Conservation (phyloP, 2,888 invertebrate species). For the Leptinotarsa rubiginosa region DNA sequence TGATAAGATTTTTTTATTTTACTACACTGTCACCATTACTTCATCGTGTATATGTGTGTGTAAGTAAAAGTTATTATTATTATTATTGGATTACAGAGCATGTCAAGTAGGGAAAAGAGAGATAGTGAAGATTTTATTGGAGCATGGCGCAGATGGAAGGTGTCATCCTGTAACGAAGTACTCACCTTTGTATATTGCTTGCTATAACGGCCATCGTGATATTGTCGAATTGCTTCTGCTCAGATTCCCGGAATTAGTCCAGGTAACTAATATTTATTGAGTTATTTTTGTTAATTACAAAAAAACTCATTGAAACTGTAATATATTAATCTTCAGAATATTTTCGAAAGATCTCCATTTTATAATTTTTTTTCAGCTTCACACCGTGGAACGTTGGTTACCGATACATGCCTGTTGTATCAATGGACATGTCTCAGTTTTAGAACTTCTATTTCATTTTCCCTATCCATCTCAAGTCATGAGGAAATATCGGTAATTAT, state of each 20-base stretch:
- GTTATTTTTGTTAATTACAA: neutral
- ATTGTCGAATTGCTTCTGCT: slow-evolving; percentile 81
- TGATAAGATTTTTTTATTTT: no score
- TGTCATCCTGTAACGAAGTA: slow-evolving; percentile 92
- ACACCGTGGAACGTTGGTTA: slow-evolving; percentile 92
- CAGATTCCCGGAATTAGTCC: slow-evolving; percentile 86
- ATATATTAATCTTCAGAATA: no score
- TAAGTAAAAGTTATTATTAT: neutral
- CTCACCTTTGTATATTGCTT: slow-evolving; percentile 91
- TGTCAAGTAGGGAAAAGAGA: slow-evolving; percentile 86
- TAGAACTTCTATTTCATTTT: slow-evolving; percentile 83
- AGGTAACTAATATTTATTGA: slow-evolving; percentile 65
- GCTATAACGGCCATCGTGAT: slow-evolving; percentile 85
- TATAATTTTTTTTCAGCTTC: slow-evolving; percentile 69
- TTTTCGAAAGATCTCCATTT: neutral
- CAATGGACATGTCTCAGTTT: slow-evolving; percentile 83
- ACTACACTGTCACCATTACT: neutral
- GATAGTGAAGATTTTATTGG: slow-evolving; percentile 81
- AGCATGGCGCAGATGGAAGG: slow-evolving; percentile 87
- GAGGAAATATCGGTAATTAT: slow-evolving; percentile 70
- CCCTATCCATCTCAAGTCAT: slow-evolving; percentile 81
- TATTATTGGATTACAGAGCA: slow-evolving; percentile 71
- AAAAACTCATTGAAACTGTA: neutral
- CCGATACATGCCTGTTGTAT: slow-evolving; percentile 94
- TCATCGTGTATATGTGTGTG: neutral